Evolutionary conservation across 2,888 invertebrate species (phyloP).

Genomic region (Listrodromus nycthemerus): DNA sequence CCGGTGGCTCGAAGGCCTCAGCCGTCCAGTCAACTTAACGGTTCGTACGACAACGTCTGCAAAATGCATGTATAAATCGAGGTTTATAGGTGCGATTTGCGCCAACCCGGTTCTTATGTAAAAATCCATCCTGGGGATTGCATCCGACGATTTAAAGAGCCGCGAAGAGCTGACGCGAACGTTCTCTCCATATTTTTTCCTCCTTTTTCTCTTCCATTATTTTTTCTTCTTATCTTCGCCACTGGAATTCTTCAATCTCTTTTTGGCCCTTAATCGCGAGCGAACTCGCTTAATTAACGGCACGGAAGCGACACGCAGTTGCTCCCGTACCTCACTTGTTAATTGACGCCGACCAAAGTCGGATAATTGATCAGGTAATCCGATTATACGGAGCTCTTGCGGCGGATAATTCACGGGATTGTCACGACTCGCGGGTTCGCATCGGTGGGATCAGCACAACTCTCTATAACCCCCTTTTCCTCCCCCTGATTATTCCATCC

Average conservation of each 20-base stretch:
- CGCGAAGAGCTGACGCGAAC: slow-evolving; percentile 8
- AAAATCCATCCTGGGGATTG: slow-evolving; percentile 16
- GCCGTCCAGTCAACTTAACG: background rate
- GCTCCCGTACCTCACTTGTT: slow-evolving; percentile 69
- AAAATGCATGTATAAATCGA: slow-evolving; percentile 58
- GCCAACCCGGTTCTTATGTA: background rate
- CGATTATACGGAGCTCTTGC: slow-evolving; percentile 71
- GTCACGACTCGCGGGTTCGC: slow-evolving; percentile 70
- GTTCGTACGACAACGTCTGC: background rate
- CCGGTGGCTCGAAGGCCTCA: slow-evolving; percentile 22
- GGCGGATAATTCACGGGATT: slow-evolving; percentile 72
- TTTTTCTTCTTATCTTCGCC: slow-evolving; percentile 34
- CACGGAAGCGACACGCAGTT: slow-evolving; percentile 66
- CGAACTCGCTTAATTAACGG: slow-evolving; percentile 69
- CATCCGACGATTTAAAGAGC: slow-evolving; percentile 6
- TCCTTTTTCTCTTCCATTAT: slow-evolving; percentile 18
- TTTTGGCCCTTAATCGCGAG: slow-evolving; percentile 55
- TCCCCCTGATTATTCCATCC: background rate
- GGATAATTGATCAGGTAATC: slow-evolving; percentile 77
- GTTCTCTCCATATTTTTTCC: background rate
- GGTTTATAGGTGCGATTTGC: slow-evolving; percentile 8
- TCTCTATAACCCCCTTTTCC: background rate
- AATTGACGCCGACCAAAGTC: slow-evolving; percentile 73
- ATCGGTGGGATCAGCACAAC: slow-evolving; percentile 17
- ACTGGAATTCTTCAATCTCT: slow-evolving; percentile 36